Evolutionary conservation across 2,113 vertebrate species (phyloP).

Genomic region (Mellivora capensis): DNA sequence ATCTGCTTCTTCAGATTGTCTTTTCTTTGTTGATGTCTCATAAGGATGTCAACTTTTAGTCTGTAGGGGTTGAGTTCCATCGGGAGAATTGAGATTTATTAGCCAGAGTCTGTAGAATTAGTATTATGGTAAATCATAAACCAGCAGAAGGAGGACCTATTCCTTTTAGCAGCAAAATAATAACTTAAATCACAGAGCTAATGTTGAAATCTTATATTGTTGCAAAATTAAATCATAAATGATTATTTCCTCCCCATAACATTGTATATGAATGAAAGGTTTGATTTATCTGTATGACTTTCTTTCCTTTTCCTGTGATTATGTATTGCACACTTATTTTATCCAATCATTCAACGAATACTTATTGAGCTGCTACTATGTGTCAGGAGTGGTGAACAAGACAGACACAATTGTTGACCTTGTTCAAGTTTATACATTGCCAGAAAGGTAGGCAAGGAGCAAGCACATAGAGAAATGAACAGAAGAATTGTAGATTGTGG

Average conservation of each 20-base stretch:
- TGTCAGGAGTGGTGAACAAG: background rate
- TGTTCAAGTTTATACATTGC: background rate
- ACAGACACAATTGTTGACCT: background rate
- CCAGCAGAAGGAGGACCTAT: background rate
- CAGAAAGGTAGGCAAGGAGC: background rate
- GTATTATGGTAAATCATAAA: background rate
- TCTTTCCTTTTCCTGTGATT: background rate
- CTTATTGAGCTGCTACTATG: background rate
- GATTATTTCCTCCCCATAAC: background rate
- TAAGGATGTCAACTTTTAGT: slow-evolving; percentile 1
- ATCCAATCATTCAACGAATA: background rate
- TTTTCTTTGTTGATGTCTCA: slow-evolving; percentile 12
- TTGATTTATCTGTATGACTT: background rate
- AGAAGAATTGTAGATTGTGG: background rate
- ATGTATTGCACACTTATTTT: background rate
- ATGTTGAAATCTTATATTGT: background rate
- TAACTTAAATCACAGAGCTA: background rate
- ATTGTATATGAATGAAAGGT: background rate
- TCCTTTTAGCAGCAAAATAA: slow-evolving; percentile 10
- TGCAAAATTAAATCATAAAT: background rate
- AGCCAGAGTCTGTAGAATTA: background rate
- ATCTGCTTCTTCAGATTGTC: slow-evolving; percentile 43
- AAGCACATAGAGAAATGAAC: background rate
- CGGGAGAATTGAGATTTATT: slow-evolving; percentile 26
- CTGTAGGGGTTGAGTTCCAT: background rate